Evolutionary conservation across 2,888 invertebrate genomes (phyloP).

Genomic region (Heteromyza rotundicornis): DNA sequence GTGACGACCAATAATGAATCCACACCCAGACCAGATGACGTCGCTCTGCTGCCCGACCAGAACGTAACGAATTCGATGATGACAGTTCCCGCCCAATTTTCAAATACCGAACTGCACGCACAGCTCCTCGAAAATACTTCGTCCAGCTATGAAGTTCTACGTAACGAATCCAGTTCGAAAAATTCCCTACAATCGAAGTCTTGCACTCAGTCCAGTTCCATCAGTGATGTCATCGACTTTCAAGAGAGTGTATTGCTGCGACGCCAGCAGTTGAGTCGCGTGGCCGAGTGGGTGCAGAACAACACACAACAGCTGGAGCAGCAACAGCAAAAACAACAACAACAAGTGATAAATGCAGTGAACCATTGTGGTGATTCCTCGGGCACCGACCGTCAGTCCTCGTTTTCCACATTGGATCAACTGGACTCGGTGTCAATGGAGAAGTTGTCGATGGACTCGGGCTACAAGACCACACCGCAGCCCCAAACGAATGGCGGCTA

Average conservation of each 20-base stretch:
- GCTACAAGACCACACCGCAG: conserved; percentile 59
- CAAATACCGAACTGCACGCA: not conserved
- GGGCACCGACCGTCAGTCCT: conserved; percentile 47
- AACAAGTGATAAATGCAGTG: conserved; percentile 21
- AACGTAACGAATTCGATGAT: not conserved
- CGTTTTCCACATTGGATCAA: conserved; percentile 53
- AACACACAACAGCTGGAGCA: conserved; percentile 66
- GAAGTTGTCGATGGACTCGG: conserved; percentile 59
- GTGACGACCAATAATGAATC: not conserved
- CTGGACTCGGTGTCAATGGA: conserved; percentile 58
- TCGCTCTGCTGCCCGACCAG: not conserved
- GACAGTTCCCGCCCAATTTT: not conserved
- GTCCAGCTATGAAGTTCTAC: conserved; percentile 33
- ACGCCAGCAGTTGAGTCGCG: conserved; percentile 71
- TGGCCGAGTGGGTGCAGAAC: conserved; percentile 80
- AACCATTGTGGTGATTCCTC: conserved; percentile 45
- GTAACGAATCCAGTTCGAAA: conserved; percentile 28
- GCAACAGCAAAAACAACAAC: conserved; percentile 32
- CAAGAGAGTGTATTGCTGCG: conserved; percentile 65
- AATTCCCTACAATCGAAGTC: conserved; percentile 23
- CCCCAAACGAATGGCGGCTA: conserved; percentile 45
- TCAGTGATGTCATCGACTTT: conserved; percentile 57
- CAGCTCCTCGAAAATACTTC: conserved; percentile 18
- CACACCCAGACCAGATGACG: not conserved
- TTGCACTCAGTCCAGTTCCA: conserved; percentile 55